Conservation (phyloP, 2,797 vertebrate genomes). For the Enteromius argenteus region DNA sequence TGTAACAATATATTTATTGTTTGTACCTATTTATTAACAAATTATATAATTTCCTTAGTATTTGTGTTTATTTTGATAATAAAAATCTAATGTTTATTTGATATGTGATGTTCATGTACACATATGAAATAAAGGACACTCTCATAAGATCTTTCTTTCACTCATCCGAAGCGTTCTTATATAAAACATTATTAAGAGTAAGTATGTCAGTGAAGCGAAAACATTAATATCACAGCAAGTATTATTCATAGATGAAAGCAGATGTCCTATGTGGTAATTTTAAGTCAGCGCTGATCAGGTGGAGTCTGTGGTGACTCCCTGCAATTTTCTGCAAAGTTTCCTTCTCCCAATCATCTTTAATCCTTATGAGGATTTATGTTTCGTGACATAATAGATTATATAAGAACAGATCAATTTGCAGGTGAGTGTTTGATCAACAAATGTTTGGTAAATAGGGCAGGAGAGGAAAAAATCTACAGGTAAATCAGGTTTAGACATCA, state of each 20-base stretch:
- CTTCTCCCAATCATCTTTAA: background rate
- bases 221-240: background rate
- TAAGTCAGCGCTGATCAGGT: background rate
- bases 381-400: conserved; percentile 13
- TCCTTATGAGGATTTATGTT: background rate
- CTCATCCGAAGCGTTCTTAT: background rate
- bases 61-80: conserved; percentile 42
- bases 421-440: background rate
- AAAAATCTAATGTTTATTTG: conserved; percentile 36
- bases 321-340: conserved; percentile 17
- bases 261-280: background rate
- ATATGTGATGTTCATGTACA: conserved; percentile 30
- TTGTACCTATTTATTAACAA: conserved; percentile 48
- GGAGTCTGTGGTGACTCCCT: background rate
- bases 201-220: conserved; percentile 5
- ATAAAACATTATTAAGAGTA: background rate
- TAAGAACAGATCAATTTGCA: conserved; percentile 3
- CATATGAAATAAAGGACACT: conserved; percentile 29
- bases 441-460: background rate
- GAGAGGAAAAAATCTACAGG: background rate
- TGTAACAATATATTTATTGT: conserved; percentile 42
- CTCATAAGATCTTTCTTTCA: background rate
- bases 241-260: background rate
- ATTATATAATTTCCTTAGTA: conserved; percentile 9
- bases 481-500: background rate